Base-by-base conservation (phyloP, 2,113 vertebrate genomes). In the Microtus oregoni region DNA sequence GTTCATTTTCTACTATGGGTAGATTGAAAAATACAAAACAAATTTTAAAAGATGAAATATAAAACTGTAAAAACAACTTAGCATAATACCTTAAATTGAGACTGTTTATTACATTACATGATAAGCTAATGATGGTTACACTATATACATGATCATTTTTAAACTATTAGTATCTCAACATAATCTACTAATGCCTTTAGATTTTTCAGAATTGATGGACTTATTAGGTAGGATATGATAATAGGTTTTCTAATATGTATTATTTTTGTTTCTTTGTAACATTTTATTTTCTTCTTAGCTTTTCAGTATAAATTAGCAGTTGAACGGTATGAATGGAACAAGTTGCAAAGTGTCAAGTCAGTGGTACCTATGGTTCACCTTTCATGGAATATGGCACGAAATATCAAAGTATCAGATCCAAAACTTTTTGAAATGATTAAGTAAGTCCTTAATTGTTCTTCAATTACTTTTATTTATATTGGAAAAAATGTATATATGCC, bases 361-460 rank as follows among this genome's bases (percentile, higher is more conserved):
- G 98, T 99, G 98, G 99, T 99, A 98, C 99, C 99, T 97, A 99
- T 99, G 99, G 99, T 99, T 99, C 99, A 99, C 98, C 99, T 99
- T 79, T 99, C 99, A 96, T 99, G 99, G 99, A 99, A 99, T 98
- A 99, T 99, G 99, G 99, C 99, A 96, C 99, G 99, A 97, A 99
- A 99, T 99, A 99, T 99, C 98, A 99, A 99, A 98, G 99, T 99
- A 98, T 99, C 99, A 19, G 99, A 99, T 99, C 99, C 99, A 99
- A 99, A 99, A 98, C 99, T 99, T 98, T 99, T 99, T 95, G 99
- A 99, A 98, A 99, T 99, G 99, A 99, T 99, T 98, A 99, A 99
- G 99, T 99, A 99, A 99, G 99, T 99, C 50, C 50, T 52, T 13
- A 77, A 30, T 47, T 77, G 47, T 47, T 8, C 26, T 24, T 44